phyloP scores from a whole-genome alignment of 2,797 vertebrate genomes.

The Chelonia mydas region DNA sequence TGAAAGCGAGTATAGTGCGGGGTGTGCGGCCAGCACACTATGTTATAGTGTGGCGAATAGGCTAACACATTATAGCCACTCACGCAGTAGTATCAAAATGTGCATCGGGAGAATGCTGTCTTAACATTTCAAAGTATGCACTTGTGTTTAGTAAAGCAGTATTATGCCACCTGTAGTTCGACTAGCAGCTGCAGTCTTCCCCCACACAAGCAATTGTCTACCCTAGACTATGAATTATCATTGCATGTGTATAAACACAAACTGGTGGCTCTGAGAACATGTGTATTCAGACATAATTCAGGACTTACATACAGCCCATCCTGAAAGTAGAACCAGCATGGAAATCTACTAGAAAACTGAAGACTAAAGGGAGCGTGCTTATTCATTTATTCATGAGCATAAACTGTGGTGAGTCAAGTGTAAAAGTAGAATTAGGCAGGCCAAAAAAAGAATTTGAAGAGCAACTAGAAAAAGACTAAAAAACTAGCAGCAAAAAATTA shows the following conservation, averaged over 20 bases:
- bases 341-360: not conserved
- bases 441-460: not conserved
- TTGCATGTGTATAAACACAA: not conserved
- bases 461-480: not conserved
- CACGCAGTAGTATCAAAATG: too few species aligned
- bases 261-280: not conserved
- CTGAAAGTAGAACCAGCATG: not conserved
- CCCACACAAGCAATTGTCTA: not conserved
- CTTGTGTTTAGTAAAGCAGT: not conserved
- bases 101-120: not conserved
- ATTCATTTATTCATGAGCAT: not conserved
- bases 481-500: not conserved
- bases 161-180: not conserved
- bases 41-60: not conserved
- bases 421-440: not conserved
- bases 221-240: not conserved
- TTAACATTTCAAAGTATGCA: not conserved
- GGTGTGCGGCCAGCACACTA: too few species aligned
- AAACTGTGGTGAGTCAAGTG: not conserved
- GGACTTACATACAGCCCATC: not conserved
- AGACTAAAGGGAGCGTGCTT: not conserved
- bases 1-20: not conserved
- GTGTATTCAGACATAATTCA: not conserved
- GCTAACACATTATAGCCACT: not conserved
- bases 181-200: not conserved